Base-by-base conservation (phyloP, 1,140 invertebrate genomes). In the Galleria mellonella region DNA sequence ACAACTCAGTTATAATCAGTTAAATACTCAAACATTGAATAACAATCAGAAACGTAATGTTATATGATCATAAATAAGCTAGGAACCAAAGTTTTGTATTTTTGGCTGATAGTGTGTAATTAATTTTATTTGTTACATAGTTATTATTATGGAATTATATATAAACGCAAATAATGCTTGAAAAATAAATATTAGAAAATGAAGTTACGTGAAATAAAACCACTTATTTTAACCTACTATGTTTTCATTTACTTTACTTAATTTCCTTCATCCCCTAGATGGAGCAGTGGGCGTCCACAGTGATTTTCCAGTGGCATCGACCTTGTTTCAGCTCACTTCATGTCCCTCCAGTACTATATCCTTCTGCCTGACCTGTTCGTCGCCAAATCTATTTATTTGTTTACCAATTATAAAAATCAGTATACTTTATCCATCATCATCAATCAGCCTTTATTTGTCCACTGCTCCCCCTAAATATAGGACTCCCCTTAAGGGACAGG, bases 61-160 rank as follows among this genome's bases (percentile, higher is more conserved):
- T 48, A 32, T 41, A 30, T 32, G 9, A 11, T 43, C 43, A 39
- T 29, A 44, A 33, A 51, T 72, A 75, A 81, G 79, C 79, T 83
- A 81, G 70, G 60, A 76, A 83, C 79, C 79, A 83, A 83, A 83
- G 79, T 75, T 76, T 77, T 75, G 50, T 74, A 73, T 77, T 79
- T 56, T 72, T 57, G 73, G 71, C 69, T 69, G 70, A 75, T 72
- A 70, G 50, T 50, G 41, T 66, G 51, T 51, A 55, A 52, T 70
- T 60, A 30, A 58, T 47, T 66, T 61, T 72, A 60, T 60, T 68
- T 71, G 62, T 78, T 71, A 66, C 73, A 50, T 82, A 74, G 62
- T 70, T 62, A 64, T 62, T 67, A 63, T 61, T 54, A 56, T 51
- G 48, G 39, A 41, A 66, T 61, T 65, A 66, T 72, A n/a, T n/a